Percentiles rank a stretch among this genome's conserved stretches.
Evolutionary conservation across 2,797 vertebrate species (phyloP).

Genomic region (Clarias fuscus): DNA sequence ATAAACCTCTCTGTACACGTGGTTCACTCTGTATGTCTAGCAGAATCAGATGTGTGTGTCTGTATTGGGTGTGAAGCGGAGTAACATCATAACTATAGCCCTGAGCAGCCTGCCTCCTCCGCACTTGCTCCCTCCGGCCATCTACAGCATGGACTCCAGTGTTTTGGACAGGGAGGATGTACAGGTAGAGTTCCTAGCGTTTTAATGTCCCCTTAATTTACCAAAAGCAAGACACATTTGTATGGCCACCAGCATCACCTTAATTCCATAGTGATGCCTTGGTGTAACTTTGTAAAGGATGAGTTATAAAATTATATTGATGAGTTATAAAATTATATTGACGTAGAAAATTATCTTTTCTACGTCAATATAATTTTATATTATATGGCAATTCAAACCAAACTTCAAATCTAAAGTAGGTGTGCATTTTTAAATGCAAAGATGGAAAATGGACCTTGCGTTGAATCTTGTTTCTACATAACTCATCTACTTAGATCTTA

Average conservation of each 20-base stretch:
- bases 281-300: neutral
- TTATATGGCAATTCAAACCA: neutral
- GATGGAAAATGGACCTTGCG: neutral
- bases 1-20: neutral
- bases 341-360: too few species aligned
- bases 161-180: conserved; percentile 78
- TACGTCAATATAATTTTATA: neutral
- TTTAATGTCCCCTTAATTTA: neutral
- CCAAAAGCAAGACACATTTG: neutral
- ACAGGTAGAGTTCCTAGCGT: conserved; percentile 63
- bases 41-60: conserved; percentile 70
- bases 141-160: conserved; percentile 76
- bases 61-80: conserved; percentile 74
- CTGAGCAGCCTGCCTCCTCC: conserved; percentile 74
- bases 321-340: too few species aligned
- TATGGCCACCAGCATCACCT: neutral
- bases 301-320: too few species aligned
- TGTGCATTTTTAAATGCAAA: neutral
- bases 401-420: neutral
- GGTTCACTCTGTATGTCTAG: conserved; percentile 28
- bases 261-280: neutral
- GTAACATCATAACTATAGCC: conserved; percentile 79
- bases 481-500: neutral
- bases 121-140: conserved; percentile 73
- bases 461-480: neutral